Conservation (phyloP, 2,797 vertebrate genomes). For the Silurus lanzhouensis region DNA sequence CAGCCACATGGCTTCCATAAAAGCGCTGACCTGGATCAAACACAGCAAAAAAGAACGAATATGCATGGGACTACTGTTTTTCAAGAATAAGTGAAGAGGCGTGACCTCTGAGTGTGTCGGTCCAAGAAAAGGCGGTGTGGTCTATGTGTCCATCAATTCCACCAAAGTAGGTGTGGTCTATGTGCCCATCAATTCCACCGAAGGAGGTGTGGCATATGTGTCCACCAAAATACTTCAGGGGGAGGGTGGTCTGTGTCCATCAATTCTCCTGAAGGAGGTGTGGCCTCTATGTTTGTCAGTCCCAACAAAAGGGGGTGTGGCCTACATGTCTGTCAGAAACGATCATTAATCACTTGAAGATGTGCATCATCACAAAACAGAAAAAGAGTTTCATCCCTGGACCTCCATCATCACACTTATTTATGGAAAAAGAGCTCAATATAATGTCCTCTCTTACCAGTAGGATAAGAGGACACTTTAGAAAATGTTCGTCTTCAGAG, state of each 20-base stretch:
- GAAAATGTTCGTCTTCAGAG: neutral
- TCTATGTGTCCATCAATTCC: too few species aligned
- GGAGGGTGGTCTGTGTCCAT: neutral
- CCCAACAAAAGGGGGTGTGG: neutral
- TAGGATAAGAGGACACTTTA: slow-evolving; percentile 19
- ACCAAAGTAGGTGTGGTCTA: neutral
- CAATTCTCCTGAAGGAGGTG: neutral
- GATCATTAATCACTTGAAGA: too few species aligned
- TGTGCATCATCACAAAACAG: neutral
- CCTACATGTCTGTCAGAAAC: too few species aligned
- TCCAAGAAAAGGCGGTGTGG: neutral
- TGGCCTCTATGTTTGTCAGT: neutral
- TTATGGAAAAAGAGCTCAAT: neutral
- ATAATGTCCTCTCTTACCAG: neutral
- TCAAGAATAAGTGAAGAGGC: neutral
- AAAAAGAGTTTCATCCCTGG: neutral
- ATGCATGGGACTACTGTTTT: neutral
- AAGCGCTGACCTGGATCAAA: slow-evolving; percentile 8
- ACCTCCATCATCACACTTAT: neutral
- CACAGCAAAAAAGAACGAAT: slow-evolving; percentile 5
- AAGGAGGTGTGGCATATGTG: neutral
- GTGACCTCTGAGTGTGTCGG: neutral
- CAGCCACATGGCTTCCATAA: neutral
- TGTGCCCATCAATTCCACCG: neutral
- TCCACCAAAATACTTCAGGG: too few species aligned